Conservation (phyloP, 1,140 invertebrate genomes). For the Phymastichus coffea region DNA sequence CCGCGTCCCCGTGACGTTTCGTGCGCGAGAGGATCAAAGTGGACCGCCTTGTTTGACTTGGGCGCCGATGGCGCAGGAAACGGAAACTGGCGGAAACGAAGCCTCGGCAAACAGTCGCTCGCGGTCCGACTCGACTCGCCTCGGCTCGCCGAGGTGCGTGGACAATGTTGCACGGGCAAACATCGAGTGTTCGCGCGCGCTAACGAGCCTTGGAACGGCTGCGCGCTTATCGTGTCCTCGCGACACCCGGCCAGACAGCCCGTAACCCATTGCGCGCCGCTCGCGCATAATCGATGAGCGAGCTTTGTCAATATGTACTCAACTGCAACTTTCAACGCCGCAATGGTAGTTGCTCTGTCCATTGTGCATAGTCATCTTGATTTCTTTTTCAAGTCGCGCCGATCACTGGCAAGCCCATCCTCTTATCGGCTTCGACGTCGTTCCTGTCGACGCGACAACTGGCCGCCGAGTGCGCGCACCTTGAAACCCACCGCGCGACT, state of each 20-base stretch:
- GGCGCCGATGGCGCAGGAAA: constrained; percentile 48
- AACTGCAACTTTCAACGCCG: not conserved
- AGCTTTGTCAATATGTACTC: not conserved
- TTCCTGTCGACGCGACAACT: too few species aligned
- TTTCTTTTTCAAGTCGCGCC: constrained; percentile 1
- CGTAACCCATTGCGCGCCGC: constrained; percentile 11
- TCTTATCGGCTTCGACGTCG: too few species aligned
- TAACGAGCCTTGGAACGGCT: too few species aligned
- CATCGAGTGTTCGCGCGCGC: too few species aligned
- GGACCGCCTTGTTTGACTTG: constrained; percentile 44
- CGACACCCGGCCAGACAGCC: constrained; percentile 5
- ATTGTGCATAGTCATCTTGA: not conserved
- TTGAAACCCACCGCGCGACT: too few species aligned
- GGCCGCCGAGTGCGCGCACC: too few species aligned
- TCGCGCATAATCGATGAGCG: constrained; percentile 18
- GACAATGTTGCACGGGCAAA: constrained; percentile 48
- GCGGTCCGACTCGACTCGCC: too few species aligned
- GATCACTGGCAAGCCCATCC: too few species aligned
- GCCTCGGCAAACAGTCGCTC: constrained; percentile 49
- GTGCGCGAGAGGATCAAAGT: constrained; percentile 30
- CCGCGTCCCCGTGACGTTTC: not conserved
- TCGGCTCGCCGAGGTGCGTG: constrained; percentile 23
- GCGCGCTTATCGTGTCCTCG: too few species aligned
- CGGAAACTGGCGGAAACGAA: constrained; percentile 57
- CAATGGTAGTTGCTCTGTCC: constrained; percentile 4